phyloP scores from a whole-genome alignment of 2,797 vertebrate genomes.

The Karalla daura region DNA sequence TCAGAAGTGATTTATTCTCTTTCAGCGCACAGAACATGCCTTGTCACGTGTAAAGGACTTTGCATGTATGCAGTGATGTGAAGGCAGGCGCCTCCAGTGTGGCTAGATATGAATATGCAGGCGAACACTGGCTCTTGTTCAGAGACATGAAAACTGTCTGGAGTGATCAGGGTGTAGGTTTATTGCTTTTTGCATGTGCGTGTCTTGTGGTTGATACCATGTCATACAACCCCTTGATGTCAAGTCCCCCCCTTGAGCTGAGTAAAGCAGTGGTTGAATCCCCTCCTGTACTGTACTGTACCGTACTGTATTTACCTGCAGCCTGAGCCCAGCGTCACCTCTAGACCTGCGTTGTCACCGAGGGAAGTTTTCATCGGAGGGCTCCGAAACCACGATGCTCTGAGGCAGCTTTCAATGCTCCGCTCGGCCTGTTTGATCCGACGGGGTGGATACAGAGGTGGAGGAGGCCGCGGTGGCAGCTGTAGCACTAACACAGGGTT shows the following conservation, averaged over 20 bases:
- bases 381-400: neutral
- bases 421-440: conserved; percentile 5
- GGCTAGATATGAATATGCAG: conserved; percentile 41
- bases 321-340: too few species aligned
- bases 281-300: too few species aligned
- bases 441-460: conserved; percentile 12
- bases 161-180: conserved; percentile 22
- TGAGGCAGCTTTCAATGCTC: conserved; percentile 8
- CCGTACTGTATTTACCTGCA: too few species aligned
- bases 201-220: conserved; percentile 66
- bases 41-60: conserved; percentile 24
- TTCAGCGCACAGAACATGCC: conserved; percentile 31
- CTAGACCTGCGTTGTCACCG: neutral
- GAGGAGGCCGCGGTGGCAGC: conserved; percentile 34
- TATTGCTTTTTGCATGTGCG: conserved; percentile 61
- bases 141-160: conserved; percentile 7
- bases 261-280: conserved; percentile 43
- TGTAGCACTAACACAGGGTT: conserved; percentile 51
- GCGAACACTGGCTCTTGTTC: conserved; percentile 21
- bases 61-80: conserved; percentile 34
- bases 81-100: conserved; percentile 21
- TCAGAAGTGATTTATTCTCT: conserved; percentile 38
- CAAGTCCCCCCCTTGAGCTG: conserved; percentile 34
- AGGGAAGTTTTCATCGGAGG: conserved; percentile 7
- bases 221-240: conserved; percentile 61